Percentiles rank a stretch among this genome's conserved stretches.
Conservation (phyloP, 2,888 invertebrate species). For the Neoitamus cyanurus region DNA sequence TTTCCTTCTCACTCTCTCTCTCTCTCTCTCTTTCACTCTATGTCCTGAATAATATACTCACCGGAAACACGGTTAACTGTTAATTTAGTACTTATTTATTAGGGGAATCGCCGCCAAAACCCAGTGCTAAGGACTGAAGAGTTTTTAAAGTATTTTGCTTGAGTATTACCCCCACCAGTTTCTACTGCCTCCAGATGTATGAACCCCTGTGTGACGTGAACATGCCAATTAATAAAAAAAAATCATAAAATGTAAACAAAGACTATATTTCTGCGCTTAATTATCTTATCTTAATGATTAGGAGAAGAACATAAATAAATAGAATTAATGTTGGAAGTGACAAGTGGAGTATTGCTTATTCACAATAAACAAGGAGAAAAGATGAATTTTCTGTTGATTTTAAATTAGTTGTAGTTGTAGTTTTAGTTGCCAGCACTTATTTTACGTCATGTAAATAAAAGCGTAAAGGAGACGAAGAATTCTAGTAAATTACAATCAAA, state of each 20-base stretch:
- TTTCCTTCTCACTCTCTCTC: too few species aligned
- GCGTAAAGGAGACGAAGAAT: background rate
- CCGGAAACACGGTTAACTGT: too few species aligned
- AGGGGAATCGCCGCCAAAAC: too few species aligned
- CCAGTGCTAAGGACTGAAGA: background rate
- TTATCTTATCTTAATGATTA: constrained; percentile 16
- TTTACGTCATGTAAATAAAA: background rate
- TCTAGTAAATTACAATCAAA: background rate
- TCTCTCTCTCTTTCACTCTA: too few species aligned
- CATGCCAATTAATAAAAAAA: constrained; percentile 31
- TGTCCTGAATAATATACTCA: too few species aligned
- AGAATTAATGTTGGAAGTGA: background rate
- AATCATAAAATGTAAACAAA: constrained; percentile 11
- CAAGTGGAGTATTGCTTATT: background rate
- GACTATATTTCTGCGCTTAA: constrained; percentile 44
- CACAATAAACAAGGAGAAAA: background rate
- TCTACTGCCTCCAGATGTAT: background rate
- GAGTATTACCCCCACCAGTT: background rate
- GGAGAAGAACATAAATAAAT: background rate
- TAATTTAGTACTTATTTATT: too few species aligned
- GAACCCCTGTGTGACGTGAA: background rate
- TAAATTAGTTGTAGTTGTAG: background rate
- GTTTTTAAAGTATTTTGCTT: background rate
- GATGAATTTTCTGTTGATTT: background rate
- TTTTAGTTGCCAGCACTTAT: too few species aligned